These are phyloP conservation scores for Cryptotermes secundus DNA, from an alignment of 1,140 invertebrate genomes.

Conservation along the genomic window DNA sequence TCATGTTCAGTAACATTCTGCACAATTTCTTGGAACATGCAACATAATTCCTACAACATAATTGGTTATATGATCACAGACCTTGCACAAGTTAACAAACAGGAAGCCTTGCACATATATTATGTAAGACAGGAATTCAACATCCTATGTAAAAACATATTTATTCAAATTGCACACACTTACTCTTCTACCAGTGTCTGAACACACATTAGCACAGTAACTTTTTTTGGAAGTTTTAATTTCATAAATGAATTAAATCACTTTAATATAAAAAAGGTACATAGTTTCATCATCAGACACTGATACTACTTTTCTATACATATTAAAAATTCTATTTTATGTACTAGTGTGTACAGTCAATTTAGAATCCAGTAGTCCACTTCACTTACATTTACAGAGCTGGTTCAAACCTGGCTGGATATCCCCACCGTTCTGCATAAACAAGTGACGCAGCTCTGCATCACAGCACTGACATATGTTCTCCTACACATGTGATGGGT, in stretches of 20 bases:
- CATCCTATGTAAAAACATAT: background rate
- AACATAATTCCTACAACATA: background rate
- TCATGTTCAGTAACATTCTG: background rate
- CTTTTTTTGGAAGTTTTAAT: background rate
- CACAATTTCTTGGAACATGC: background rate
- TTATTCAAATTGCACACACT: too few relatives aligned
- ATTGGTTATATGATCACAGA: background rate
- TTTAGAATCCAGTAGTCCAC: background rate
- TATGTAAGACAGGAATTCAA: background rate
- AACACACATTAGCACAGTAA: background rate
- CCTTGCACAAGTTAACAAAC: background rate
- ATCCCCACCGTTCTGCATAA: too few relatives aligned
- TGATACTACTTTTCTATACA: background rate
- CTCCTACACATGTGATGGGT: too few relatives aligned
- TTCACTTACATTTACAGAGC: background rate
- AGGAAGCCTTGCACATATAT: background rate
- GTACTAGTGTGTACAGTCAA: background rate
- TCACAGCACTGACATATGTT: too few relatives aligned
- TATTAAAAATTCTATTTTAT: background rate
- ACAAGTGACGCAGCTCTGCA: too few relatives aligned
- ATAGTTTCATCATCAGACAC: background rate
- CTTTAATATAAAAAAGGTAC: conserved; percentile 14
- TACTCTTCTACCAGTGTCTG: background rate
- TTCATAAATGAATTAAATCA: background rate
- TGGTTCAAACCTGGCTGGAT: too few relatives aligned